phyloP scores from a whole-genome alignment of 1,140 invertebrate species.

The Plodia interpunctella region DNA sequence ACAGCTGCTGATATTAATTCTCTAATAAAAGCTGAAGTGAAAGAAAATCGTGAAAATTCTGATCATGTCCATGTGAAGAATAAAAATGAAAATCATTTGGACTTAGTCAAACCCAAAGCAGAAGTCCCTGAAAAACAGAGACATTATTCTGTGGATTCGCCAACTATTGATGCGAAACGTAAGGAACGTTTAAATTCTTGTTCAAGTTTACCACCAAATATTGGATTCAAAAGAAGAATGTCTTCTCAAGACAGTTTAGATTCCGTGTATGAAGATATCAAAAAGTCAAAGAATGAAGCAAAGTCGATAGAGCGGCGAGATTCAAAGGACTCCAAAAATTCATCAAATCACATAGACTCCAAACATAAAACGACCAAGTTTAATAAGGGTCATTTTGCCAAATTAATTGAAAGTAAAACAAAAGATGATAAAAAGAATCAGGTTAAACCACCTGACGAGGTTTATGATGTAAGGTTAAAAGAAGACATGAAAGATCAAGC shows the following conservation, averaged over 20 bases:
- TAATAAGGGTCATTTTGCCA: constrained; percentile 71
- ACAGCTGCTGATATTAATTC: constrained; percentile 19
- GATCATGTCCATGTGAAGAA: constrained; percentile 31
- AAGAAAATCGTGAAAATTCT: constrained; percentile 50
- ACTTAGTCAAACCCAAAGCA: constrained; percentile 40
- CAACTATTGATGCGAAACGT: constrained; percentile 65
- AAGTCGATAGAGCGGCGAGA: constrained; percentile 81
- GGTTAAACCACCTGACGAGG: constrained; percentile 67
- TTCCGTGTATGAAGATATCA: constrained; percentile 81
- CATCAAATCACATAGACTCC: constrained; percentile 29
- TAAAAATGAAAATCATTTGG: constrained; percentile 39
- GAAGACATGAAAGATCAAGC: constrained; percentile 53
- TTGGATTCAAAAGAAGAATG: constrained; percentile 83
- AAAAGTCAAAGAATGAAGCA: constrained; percentile 82
- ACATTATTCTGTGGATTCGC: constrained; percentile 74
- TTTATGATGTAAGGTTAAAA: constrained; percentile 36
- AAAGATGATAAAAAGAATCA: constrained; percentile 77
- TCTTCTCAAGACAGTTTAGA: constrained; percentile 86
- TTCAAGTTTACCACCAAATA: constrained; percentile 81
- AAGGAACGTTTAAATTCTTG: constrained; percentile 78
- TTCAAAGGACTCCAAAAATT: constrained; percentile 81
- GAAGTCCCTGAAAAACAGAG: constrained; percentile 66
- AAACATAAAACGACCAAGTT: constrained; percentile 75
- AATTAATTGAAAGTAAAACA: constrained; percentile 77
- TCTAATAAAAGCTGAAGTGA: constrained; percentile 44